These are phyloP conservation scores for Epinotia brunnichana DNA, from an alignment of 2,888 invertebrate species.

Conservation along the genomic window DNA sequence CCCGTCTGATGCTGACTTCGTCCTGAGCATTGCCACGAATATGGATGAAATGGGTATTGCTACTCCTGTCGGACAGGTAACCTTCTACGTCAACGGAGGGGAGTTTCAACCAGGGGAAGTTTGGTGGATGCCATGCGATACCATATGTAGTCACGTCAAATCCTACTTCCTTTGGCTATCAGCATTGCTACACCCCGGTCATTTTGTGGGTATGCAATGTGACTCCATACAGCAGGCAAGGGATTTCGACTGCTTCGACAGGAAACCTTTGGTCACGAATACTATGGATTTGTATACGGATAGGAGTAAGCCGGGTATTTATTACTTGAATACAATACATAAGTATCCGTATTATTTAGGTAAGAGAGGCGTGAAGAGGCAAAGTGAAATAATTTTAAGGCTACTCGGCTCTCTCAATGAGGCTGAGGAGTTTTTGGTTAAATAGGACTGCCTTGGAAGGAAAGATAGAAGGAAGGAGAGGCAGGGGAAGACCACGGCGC, in stretches of 20 bases:
- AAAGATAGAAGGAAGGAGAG: too few relatives aligned
- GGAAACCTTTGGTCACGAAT: constrained; percentile 57
- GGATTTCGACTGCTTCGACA: constrained; percentile 57
- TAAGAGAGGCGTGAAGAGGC: constrained; percentile 60
- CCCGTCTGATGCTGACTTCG: constrained; percentile 51
- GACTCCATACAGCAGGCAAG: constrained; percentile 63
- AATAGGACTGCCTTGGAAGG: too few relatives aligned
- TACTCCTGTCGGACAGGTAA: constrained; percentile 48
- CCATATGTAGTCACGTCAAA: constrained; percentile 39
- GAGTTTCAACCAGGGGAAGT: constrained; percentile 38
- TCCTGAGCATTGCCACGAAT: constrained; percentile 51
- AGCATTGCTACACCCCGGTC: constrained; percentile 56
- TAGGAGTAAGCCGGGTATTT: constrained; percentile 57
- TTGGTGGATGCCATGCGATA: constrained; percentile 30
- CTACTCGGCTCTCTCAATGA: constrained; percentile 2
- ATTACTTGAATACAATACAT: constrained; percentile 58
- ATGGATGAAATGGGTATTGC: constrained; percentile 51
- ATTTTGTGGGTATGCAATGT: constrained; percentile 62
- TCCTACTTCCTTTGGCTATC: constrained; percentile 59
- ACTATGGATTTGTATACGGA: constrained; percentile 57
- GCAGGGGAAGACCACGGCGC: too few relatives aligned
- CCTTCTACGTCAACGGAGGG: constrained; percentile 47
- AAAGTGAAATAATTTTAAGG: constrained; percentile 51
- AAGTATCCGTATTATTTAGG: constrained; percentile 57
- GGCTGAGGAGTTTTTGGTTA: background rate